Conservation (phyloP, 2,888 invertebrate species). For the Nomada ruficornis region DNA sequence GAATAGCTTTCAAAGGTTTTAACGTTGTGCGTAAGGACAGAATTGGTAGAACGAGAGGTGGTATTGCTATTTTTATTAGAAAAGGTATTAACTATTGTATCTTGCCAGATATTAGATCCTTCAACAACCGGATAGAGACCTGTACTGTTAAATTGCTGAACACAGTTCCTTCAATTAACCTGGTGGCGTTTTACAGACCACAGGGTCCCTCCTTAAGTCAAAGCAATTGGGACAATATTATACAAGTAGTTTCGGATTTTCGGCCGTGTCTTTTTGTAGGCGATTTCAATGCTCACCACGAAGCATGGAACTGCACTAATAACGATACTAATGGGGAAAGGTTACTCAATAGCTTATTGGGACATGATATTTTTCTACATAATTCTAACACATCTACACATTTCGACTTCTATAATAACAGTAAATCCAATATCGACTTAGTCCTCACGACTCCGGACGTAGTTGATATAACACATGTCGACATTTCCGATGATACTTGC, state of each 20-base stretch:
- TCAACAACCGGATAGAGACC: no score
- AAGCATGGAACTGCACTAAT: constrained; percentile 9
- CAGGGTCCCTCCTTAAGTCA: no score
- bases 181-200: no score
- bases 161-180: no score
- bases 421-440: constrained; percentile 11
- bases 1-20: background rate
- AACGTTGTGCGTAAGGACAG: constrained; percentile 8
- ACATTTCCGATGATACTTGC: background rate
- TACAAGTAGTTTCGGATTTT: no score
- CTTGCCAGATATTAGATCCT: no score
- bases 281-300: constrained; percentile 20
- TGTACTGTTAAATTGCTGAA: no score
- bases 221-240: no score
- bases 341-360: background rate
- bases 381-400: constrained; percentile 4
- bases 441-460: background rate
- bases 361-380: constrained; percentile 7
- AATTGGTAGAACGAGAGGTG: constrained; percentile 3
- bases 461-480: background rate
- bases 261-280: constrained; percentile 2
- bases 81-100: no score
- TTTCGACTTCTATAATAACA: background rate
- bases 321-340: background rate
- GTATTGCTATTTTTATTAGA: background rate